Conservation (phyloP, 2,797 vertebrate genomes). For the Vespertilio murinus region DNA sequence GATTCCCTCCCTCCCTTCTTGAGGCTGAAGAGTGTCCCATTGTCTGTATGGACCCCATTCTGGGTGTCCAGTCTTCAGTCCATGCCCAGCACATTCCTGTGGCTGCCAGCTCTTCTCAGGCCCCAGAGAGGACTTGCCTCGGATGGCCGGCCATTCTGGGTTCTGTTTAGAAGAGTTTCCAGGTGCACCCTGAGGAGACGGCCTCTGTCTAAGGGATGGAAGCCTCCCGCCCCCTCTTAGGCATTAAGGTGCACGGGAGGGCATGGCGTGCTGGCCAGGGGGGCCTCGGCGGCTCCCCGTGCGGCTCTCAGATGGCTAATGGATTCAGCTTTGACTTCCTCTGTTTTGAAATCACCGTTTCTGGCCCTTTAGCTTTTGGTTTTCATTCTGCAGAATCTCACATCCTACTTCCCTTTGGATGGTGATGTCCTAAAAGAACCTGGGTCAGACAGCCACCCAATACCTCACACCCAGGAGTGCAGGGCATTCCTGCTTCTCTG, state of each 20-base stretch:
- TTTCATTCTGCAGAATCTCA: neutral
- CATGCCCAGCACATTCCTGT: neutral
- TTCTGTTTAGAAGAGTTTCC: neutral
- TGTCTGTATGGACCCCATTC: neutral
- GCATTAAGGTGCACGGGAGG: too few species aligned
- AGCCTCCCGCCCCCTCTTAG: neutral
- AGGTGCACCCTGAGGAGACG: neutral
- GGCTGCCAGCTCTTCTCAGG: neutral
- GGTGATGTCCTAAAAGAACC: neutral
- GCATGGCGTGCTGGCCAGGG: neutral
- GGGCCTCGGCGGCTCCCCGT: neutral
- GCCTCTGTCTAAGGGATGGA: neutral
- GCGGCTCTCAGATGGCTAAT: neutral
- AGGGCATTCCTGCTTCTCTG: neutral
- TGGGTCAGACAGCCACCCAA: neutral
- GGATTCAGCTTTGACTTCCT: neutral
- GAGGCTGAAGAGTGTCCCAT: fast-evolving
- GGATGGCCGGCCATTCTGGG: neutral
- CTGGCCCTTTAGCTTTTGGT: too few species aligned
- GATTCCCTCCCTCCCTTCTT: neutral
- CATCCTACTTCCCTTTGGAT: neutral
- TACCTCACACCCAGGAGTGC: too few species aligned
- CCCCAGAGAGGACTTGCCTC: neutral
- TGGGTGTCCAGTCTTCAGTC: too few species aligned
- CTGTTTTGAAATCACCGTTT: neutral